Conservation (phyloP, 2,113 vertebrate species). For the Castor canadensis region DNA sequence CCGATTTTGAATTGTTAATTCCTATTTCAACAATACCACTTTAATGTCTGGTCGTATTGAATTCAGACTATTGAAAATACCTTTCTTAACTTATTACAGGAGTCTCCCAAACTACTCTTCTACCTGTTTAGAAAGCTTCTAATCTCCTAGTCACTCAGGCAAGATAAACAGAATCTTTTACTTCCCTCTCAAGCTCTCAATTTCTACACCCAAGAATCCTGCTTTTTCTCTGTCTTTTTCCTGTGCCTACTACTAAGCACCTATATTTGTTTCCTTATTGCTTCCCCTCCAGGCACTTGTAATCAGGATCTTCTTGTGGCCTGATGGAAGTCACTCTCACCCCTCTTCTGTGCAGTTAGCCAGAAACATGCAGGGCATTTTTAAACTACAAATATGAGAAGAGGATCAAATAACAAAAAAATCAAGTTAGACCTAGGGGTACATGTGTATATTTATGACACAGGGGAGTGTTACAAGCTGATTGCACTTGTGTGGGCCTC, state of each 20-base stretch:
- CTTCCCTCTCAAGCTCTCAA: background rate
- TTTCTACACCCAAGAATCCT: constrained; percentile 1
- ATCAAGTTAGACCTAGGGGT: constrained; percentile 16
- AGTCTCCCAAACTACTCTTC: background rate
- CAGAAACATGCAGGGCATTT: constrained; percentile 1
- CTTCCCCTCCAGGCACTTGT: background rate
- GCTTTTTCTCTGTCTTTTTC: background rate
- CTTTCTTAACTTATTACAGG: background rate
- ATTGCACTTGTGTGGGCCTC: background rate
- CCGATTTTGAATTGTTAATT: constrained; percentile 38
- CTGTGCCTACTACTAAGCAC: background rate
- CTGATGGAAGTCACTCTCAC: background rate
- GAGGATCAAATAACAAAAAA: constrained; percentile 1
- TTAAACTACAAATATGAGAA: constrained; percentile 5
- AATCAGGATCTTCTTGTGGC: background rate
- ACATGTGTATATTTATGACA: background rate
- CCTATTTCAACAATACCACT: background rate
- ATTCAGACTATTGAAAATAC: constrained; percentile 12
- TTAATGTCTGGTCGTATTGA: background rate
- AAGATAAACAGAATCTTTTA: background rate
- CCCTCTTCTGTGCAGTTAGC: background rate
- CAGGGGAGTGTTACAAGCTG: background rate
- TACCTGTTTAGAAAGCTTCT: background rate
- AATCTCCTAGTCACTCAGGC: background rate
- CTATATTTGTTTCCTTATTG: background rate